Evolutionary conservation across 1,140 invertebrate genomes (phyloP).

Genomic region (Choristoneura fumiferana): DNA sequence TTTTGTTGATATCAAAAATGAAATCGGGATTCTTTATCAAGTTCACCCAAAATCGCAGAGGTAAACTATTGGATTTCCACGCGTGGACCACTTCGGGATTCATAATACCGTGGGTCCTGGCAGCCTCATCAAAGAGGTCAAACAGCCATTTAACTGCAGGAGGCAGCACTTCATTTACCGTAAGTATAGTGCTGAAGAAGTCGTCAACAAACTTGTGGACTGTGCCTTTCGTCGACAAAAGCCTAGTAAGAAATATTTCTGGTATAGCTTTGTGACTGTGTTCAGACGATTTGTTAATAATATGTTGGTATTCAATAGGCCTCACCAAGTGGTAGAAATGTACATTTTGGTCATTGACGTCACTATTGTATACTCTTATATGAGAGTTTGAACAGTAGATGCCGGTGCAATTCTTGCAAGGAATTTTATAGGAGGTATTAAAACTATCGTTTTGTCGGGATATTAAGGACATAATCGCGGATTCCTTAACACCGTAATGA

Average conservation of each 20-base stretch:
- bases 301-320: slow-evolving; percentile 87
- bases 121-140: slow-evolving; percentile 95
- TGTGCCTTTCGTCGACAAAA: slow-evolving; percentile 96
- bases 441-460: slow-evolving; percentile 92
- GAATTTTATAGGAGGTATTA: slow-evolving; percentile 87
- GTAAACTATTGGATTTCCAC: slow-evolving; percentile 98
- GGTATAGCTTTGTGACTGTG: slow-evolving; percentile 95
- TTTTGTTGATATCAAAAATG: slow-evolving; percentile 97
- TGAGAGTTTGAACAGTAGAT: slow-evolving; percentile 88
- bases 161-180: slow-evolving; percentile 92
- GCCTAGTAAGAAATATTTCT: slow-evolving; percentile 95
- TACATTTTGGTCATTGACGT: slow-evolving; percentile 84
- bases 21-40: slow-evolving; percentile 98
- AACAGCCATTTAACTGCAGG: slow-evolving; percentile 97
- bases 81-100: slow-evolving; percentile 94
- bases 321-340: slow-evolving; percentile 92
- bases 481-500: slow-evolving; percentile 96
- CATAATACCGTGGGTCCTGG: slow-evolving; percentile 88
- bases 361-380: slow-evolving; percentile 89
- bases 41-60: slow-evolving; percentile 97
- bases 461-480: slow-evolving; percentile 95
- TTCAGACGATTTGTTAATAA: slow-evolving; percentile 82
- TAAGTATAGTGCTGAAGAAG: slow-evolving; percentile 93
- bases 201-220: slow-evolving; percentile 98
- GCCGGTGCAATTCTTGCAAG: slow-evolving; percentile 88